phyloP scores from a whole-genome alignment of 1,140 invertebrate species.

The Leptopilina boulardi region DNA sequence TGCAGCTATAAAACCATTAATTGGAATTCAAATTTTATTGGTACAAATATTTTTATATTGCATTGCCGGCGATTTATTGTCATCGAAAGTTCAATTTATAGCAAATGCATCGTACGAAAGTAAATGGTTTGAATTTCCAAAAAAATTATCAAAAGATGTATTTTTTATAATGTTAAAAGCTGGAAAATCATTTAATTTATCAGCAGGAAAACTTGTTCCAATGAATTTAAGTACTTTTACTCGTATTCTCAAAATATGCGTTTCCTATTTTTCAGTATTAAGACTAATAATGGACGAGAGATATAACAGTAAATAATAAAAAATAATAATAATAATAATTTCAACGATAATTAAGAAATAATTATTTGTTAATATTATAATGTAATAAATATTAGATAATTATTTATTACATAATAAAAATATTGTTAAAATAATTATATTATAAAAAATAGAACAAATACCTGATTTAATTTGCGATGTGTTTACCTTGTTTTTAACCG shows the following conservation, averaged over 20 bases:
- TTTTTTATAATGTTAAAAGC: conserved; percentile 54
- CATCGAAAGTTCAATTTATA: conserved; percentile 43
- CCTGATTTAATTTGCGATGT: too few relatives aligned
- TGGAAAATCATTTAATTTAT: conserved; percentile 47
- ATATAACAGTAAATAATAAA: neutral
- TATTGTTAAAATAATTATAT: too few relatives aligned
- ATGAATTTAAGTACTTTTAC: conserved; percentile 59
- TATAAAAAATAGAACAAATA: too few relatives aligned
- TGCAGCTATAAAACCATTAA: conserved; percentile 35
- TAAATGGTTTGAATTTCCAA: conserved; percentile 54
- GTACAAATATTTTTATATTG: conserved; percentile 53
- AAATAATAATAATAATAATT: too few relatives aligned
- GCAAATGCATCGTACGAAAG: conserved; percentile 43
- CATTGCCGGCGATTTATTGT: conserved; percentile 56
- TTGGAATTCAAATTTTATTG: conserved; percentile 46
- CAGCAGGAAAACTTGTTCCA: conserved; percentile 53
- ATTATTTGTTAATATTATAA: too few relatives aligned
- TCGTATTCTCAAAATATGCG: conserved; percentile 53
- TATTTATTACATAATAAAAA: too few relatives aligned
- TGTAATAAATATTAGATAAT: too few relatives aligned
- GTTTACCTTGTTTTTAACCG: too few relatives aligned
- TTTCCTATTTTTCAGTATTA: conserved; percentile 60
- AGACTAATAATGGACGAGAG: conserved; percentile 48
- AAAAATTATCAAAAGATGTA: conserved; percentile 46
- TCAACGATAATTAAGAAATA: too few relatives aligned